Base-by-base conservation (phyloP, 2,113 vertebrate species). In the Nothocercus nigrocapillus region DNA sequence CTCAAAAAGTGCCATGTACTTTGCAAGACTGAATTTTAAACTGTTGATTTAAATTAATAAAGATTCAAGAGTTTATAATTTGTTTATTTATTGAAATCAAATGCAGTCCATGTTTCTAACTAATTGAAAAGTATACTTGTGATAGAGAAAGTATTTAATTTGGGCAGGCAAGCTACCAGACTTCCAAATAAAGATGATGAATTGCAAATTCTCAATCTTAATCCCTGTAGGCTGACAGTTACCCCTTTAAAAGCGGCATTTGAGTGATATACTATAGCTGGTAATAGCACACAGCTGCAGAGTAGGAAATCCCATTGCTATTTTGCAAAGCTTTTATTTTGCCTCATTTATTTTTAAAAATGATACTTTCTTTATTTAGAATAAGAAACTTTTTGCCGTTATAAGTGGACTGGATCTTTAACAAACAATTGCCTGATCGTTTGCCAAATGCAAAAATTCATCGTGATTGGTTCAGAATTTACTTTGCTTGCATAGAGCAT, bases 141-240 rank as follows among this genome's bases (percentile, higher is more conserved):
- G 94, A 96, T 86, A 97, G 92, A 97, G 85, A 94, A 96, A 97
- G 42, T 94, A 93, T 97, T 97, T 98, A 97, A 98, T 97, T 97
- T 97, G 85, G 91, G 95, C 86, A 97, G 93, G 95, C 94, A 92
- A 95, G 90, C 95, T 96, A 94, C 92, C 85, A 95, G 95, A 97
- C 92, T 97, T 97, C 95, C 96, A 97, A 98, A 97, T 97, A 96
- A 95, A 97, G 96, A 97, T 98, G 97, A 98, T 97, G 95, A 98
- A 98, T 97, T 98, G 95, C 96, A 97, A 98, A 98, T 98, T 97
- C 96, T 90, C 96, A 85, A 85, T 97, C 97, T 97, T 97, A 96
- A 96, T 98, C 97, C 97, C 97, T 86, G 86, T 95, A 96, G 97
- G 94, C 95, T 98, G 94, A 97, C 95, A 94, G 96, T 97, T 98